Evolutionary conservation across 1,140 invertebrate genomes (phyloP), one percentile per base, ranked within the genome.

Genomic region (Tetranychus urticae): DNA sequence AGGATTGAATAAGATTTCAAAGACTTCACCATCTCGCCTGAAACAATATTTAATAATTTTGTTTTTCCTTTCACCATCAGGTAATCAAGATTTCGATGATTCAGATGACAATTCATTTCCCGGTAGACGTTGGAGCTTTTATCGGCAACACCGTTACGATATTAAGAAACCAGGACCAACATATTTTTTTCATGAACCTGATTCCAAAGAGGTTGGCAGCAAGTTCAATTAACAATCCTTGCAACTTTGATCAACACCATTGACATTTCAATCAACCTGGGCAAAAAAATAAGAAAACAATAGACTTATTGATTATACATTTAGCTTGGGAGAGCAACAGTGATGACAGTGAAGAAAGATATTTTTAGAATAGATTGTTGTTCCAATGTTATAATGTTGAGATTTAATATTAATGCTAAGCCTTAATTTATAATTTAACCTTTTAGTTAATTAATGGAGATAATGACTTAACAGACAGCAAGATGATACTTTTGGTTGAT

Each of bases 121-220:
- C 2, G 50, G 31, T 8, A 13, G 31, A 31, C n/a, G n/a, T 23
- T 52, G 50, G 50, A 65, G 83, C 39, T 91, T 91, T 72, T 82
- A 85, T 65, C 77, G 88, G 66, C 79, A 80, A 62, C 87, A 90
- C 76, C 78, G 88, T 66, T 76, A 90, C 47, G 88, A 91, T 73
- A 87, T 90, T n/a, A 92, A 92, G 74, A 92, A 92, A 76, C 88
- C 88, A 2, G 88, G 88, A 42, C 87, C 88, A 34, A 79, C 77
- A 54, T 69, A 81, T 83, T 66, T 31, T 52, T n/a, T 52, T n/a
- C 50, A 52, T 23, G 50, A 52, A 52, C n/a, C n/a, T 23, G 31
- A 33, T 52, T 33, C 50, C 13, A 52, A 52, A n/a, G 50, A 52
- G 31, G 31, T 31, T 2, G n/a, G n/a, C 13, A 47, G 46, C 13